These are phyloP conservation scores for Drosophila lacicola DNA, from an alignment of 2,888 invertebrate genomes.

Conservation along the genomic window DNA sequence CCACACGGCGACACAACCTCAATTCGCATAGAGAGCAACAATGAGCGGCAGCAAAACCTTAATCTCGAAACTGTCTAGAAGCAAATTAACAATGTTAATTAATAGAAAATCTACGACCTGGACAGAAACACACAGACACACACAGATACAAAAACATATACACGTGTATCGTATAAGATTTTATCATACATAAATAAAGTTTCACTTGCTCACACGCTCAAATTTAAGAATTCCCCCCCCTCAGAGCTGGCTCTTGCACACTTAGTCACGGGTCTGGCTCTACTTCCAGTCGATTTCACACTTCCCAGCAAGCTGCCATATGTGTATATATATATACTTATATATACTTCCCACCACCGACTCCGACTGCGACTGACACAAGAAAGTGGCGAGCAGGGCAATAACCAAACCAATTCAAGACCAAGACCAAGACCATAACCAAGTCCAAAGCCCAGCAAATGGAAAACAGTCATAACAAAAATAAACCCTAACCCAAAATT, in stretches of 20 bases:
- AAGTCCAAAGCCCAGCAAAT: conserved; percentile 37
- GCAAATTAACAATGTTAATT: conserved; percentile 77
- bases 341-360: conserved; percentile 52
- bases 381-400: conserved; percentile 62
- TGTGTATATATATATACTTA: neutral
- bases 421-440: conserved; percentile 31
- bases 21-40: conserved; percentile 44
- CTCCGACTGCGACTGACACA: conserved; percentile 35
- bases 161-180: conserved; percentile 47
- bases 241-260: conserved; percentile 7
- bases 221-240: conserved; percentile 48
- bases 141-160: neutral
- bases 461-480: conserved; percentile 58
- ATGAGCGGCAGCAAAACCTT: conserved; percentile 51
- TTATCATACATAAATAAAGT: conserved; percentile 70
- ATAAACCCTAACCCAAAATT: conserved; percentile 56
- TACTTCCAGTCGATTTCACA: conserved; percentile 65
- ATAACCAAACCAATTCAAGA: conserved; percentile 36
- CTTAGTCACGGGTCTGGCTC: conserved; percentile 56
- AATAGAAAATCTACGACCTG: conserved; percentile 66
- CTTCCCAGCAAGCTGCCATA: conserved; percentile 53
- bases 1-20: conserved; percentile 34
- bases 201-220: conserved; percentile 69
- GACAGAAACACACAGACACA: conserved; percentile 10
- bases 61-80: conserved; percentile 52